Percentiles rank a stretch among this genome's conserved stretches.
Conservation (phyloP, 2,113 vertebrate genomes). For the Osmerus eperlanus region DNA sequence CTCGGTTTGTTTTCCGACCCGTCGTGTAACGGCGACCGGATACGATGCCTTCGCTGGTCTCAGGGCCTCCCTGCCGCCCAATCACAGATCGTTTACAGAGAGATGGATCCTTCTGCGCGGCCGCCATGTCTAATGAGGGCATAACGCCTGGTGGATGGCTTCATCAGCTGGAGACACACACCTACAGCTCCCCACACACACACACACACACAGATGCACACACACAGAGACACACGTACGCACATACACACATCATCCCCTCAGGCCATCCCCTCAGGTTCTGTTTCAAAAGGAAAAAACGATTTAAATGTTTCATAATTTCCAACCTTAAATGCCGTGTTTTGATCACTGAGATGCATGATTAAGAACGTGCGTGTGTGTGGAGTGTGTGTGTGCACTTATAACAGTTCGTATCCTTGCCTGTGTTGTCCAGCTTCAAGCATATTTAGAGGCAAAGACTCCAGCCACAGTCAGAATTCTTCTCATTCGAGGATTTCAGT, state of each 20-base stretch:
- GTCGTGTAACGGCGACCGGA: conserved; percentile 51
- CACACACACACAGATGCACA: no score
- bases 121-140: conserved; percentile 62
- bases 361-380: conserved; percentile 36
- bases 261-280: conserved; percentile 61
- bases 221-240: neutral
- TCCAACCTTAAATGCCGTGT: conserved; percentile 46
- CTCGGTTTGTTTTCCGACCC: conserved; percentile 49
- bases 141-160: conserved; percentile 56
- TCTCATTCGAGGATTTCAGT: no score
- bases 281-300: conserved; percentile 43
- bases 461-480: no score
- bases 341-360: conserved; percentile 57
- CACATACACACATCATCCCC: conserved; percentile 49
- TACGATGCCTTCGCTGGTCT: conserved; percentile 35
- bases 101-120: conserved; percentile 46
- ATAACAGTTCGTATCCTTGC: neutral
- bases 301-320: conserved; percentile 60
- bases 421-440: no score
- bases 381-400: neutral
- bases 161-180: conserved; percentile 49
- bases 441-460: no score
- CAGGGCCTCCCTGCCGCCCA: conserved; percentile 37
- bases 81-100: conserved; percentile 45
- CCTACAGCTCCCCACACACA: no score